Evolutionary conservation across 2,113 vertebrate genomes (phyloP).

Genomic region (Stictonetta naevosa): DNA sequence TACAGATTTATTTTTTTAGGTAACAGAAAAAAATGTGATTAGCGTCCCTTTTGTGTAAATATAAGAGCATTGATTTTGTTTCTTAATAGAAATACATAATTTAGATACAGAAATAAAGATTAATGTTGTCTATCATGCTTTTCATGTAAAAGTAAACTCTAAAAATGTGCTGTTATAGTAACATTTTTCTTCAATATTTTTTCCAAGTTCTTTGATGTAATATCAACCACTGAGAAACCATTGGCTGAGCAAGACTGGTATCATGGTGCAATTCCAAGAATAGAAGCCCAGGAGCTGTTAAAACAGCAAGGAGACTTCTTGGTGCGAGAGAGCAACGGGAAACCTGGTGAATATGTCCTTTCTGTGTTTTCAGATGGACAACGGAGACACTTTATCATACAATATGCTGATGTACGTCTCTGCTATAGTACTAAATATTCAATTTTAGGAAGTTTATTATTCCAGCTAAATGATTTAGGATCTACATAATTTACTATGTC

Average conservation of each 20-base stretch:
- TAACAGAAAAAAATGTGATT: not conserved
- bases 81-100: not conserved
- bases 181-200: slow-evolving; percentile 58
- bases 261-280: slow-evolving; percentile 94
- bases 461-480: not conserved
- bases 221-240: slow-evolving; percentile 90
- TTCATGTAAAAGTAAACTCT: not conserved
- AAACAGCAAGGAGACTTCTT: slow-evolving; percentile 97
- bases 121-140: not conserved
- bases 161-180: not conserved
- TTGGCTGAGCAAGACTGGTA: slow-evolving; percentile 97
- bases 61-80: not conserved
- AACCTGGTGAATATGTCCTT: slow-evolving; percentile 98
- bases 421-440: slow-evolving; percentile 55
- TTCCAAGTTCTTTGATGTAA: slow-evolving; percentile 89
- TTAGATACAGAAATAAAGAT: not conserved
- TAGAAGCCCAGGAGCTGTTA: slow-evolving; percentile 95
- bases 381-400: slow-evolving; percentile 98
- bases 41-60: not conserved
- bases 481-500: not conserved
- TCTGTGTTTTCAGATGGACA: slow-evolving; percentile 96
- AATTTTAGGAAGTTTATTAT: not conserved
- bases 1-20: not conserved
- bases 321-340: slow-evolving; percentile 96
- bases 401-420: slow-evolving; percentile 91